These are phyloP conservation scores for Glyptemys insculpta DNA, from an alignment of 2,797 vertebrate genomes.

Conservation along the genomic window DNA sequence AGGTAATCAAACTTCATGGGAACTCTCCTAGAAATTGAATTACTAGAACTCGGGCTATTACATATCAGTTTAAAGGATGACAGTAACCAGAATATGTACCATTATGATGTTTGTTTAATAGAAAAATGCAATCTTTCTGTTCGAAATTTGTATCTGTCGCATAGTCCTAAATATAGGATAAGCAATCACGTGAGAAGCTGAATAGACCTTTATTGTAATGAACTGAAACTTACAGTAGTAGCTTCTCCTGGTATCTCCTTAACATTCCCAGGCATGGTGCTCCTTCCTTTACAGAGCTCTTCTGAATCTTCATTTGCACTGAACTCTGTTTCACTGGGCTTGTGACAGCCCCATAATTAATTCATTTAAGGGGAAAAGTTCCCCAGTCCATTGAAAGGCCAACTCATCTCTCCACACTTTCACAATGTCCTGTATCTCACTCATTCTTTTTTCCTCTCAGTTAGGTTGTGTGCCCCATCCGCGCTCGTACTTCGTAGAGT, in stretches of 20 bases:
- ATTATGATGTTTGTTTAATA: neutral
- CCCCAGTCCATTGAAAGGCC: neutral
- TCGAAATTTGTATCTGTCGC: neutral
- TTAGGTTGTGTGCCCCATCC: neutral
- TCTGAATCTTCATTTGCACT: neutral
- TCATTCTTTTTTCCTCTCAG: neutral
- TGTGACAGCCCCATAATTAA: neutral
- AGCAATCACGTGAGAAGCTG: neutral
- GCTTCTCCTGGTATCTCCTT: neutral
- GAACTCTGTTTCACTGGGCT: neutral
- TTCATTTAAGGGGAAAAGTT: neutral
- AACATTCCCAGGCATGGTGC: neutral
- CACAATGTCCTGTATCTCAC: neutral
- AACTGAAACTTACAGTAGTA: neutral
- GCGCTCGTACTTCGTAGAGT: neutral
- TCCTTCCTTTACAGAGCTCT: neutral
- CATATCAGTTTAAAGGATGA: neutral
- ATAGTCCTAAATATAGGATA: neutral
- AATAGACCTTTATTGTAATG: neutral
- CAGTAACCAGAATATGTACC: neutral
- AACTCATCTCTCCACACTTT: neutral
- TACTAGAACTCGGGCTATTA: neutral
- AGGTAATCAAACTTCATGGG: neutral
- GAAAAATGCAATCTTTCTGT: neutral
- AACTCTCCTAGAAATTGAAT: neutral